Base-by-base conservation (phyloP, 64 coral and sea anemone genomes). In the Montipora efflorescens region DNA sequence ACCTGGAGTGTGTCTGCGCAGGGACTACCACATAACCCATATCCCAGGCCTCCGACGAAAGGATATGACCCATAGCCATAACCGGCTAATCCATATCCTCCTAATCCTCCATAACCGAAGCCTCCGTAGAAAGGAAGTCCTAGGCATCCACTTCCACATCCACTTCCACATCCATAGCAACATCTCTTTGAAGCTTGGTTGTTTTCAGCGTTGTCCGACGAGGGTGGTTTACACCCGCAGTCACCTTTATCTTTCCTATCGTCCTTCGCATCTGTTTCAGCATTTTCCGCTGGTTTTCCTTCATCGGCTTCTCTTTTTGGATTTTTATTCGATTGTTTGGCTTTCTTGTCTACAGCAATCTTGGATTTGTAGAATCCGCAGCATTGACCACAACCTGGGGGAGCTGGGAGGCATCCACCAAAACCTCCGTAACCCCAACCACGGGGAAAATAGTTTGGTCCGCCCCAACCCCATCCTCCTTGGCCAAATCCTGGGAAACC, bases 281-380 rank as follows among this genome's bases (percentile, higher is more conserved):
- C 6, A 79, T 25, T 77, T 86, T 51, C 8, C 11, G 57, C 66
- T 66, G 61, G 77, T 89, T 71, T 57, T 93, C 66, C 15, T 12
- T 82, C 78, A 59, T 61, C 69, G 1, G 36, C 36, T 58, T 84
- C 43, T 46, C 61, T 28, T 48, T 90, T 86, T 25, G 70, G 51
- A 67, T 85, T 95, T 45, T 44, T 48, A 9, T 85, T 18, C 18
- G 82, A 47, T 51, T 85, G 44, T 18, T 69, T 13, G 13, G 78
- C 5, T 90, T 90, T 90, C 70, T 80, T 22, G 19, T 91, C 71
- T 44, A 51, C 80, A 44, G 78, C 52, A 74, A 96, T 82, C 4
- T 96, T 96, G 67, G 95, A 96, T 79, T 88, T 96, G 87, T 88
- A 96, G 21, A 89, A 96, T 7, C 94, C 94, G 67, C 90, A 92